Conservation (phyloP, 2,113 vertebrate species). For the Pao palembangensis region DNA sequence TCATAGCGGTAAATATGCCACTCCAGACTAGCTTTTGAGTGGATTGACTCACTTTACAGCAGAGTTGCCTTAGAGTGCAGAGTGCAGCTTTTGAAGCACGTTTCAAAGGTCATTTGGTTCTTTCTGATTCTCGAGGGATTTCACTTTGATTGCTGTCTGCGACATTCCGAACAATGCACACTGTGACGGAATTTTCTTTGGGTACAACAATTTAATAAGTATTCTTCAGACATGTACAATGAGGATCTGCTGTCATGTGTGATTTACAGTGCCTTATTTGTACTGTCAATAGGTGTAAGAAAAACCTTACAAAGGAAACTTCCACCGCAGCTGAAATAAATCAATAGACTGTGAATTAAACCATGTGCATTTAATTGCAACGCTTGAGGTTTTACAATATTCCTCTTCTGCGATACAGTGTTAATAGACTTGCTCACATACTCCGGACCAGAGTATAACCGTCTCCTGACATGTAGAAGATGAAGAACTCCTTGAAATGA, state of each 20-base stretch:
- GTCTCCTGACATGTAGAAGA: slow-evolving; percentile 7
- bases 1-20: slow-evolving; percentile 47
- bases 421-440: slow-evolving; percentile 39
- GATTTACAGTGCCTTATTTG: slow-evolving; percentile 46
- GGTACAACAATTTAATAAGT: slow-evolving; percentile 36
- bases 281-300: slow-evolving; percentile 46
- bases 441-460: slow-evolving; percentile 8
- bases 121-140: slow-evolving; percentile 23
- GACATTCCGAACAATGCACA: slow-evolving; percentile 10
- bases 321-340: slow-evolving; percentile 42
- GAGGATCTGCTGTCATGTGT: slow-evolving; percentile 42
- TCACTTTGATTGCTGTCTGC: slow-evolving; percentile 33
- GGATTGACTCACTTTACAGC: slow-evolving; percentile 44
- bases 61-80: slow-evolving; percentile 32
- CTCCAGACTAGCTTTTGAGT: slow-evolving; percentile 30
- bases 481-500: slow-evolving; percentile 17
- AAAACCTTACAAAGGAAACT: slow-evolving; percentile 47
- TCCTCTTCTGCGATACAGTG: slow-evolving; percentile 18
- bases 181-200: slow-evolving; percentile 39
- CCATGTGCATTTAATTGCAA: slow-evolving; percentile 53
- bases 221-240: slow-evolving; percentile 27
- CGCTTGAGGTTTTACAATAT: slow-evolving; percentile 39
- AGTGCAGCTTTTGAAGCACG: slow-evolving; percentile 28
- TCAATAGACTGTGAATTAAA: slow-evolving; percentile 50
- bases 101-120: slow-evolving; percentile 31